Evolutionary conservation across 2,113 vertebrate species (phyloP).

Genomic region (Apteryx mantelli): DNA sequence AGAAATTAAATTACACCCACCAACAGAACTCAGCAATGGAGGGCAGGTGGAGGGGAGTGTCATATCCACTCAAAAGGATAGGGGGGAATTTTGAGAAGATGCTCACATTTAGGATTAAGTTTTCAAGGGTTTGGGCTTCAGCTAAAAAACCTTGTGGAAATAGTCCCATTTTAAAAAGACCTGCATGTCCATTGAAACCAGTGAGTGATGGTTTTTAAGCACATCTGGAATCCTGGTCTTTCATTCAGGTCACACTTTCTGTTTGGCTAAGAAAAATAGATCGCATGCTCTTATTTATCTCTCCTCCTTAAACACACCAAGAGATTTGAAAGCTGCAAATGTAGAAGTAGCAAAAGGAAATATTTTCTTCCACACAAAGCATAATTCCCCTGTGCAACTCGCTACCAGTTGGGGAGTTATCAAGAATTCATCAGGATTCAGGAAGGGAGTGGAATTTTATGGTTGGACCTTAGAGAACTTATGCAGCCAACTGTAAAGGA

Average conservation of each 20-base stretch:
- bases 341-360: background rate
- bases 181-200: background rate
- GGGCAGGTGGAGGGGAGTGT: background rate
- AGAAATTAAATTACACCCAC: background rate
- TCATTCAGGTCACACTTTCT: background rate
- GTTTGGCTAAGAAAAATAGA: conserved; percentile 9
- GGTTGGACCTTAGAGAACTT: background rate
- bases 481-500: background rate
- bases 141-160: background rate
- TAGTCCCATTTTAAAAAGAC: background rate
- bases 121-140: background rate
- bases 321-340: conserved; percentile 17
- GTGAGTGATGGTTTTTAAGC: background rate
- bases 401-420: background rate
- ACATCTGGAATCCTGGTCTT: background rate
- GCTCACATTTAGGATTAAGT: background rate
- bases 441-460: background rate
- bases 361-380: background rate
- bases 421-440: background rate
- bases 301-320: background rate
- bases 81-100: background rate
- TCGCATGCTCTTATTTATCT: background rate
- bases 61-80: background rate
- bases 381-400: background rate
- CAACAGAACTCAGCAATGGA: background rate